Base-by-base conservation (phyloP, 2,888 invertebrate genomes). In the Pyrocoelia pectoralis region DNA sequence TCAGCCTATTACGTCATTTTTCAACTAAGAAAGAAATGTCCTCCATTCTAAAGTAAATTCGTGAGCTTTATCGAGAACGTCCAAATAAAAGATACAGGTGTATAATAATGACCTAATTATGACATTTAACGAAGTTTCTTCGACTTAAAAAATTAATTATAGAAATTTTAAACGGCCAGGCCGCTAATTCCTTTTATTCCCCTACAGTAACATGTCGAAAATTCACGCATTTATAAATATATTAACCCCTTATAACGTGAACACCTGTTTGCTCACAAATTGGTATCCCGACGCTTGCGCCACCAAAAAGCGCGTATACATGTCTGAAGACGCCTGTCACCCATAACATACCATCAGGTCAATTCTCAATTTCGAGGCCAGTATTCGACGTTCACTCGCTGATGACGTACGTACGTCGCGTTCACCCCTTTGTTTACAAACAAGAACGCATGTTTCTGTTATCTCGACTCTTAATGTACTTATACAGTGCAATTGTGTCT, bases 261-360 rank as follows among this genome's bases (percentile, higher is more conserved):
- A 61, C 61, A 65, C 61, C 61, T 65, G 65, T 65, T 65, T 60
- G 65, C 56, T 56, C 33, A 48, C 53, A 43, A 56, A 52, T 33
- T 33, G 15, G 48, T 51, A 29, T 38, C 59, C 33, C 50, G 64
- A 64, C 64, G 64, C 64, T 14, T 56, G 65, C 65, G 59, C 56
- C 15, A 9, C 19, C 40, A 15, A 18, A 43, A 5, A 3, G 18
- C 15, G 10, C 29, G 48, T 56, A 56, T 38, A 40, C 53, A 51
- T 60, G 52, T 46, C 64, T n/a, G n/a, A n/a, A n/a, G 56, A 65
- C 64, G 64, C 60, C 56, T 65, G 56, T 46, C 46, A 49, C 48
- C 40, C 43, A 56, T 58, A 60, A 56, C 56, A 56, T 56, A 60
- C 48, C 60, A 43, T 52, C 41, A 19, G 64, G 51, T 56, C 55